A percentile compares a stretch with the other conserved stretches of the same genome.
Evolutionary conservation across 2,113 vertebrate species (phyloP).

Genomic region (Cololabis saira): DNA sequence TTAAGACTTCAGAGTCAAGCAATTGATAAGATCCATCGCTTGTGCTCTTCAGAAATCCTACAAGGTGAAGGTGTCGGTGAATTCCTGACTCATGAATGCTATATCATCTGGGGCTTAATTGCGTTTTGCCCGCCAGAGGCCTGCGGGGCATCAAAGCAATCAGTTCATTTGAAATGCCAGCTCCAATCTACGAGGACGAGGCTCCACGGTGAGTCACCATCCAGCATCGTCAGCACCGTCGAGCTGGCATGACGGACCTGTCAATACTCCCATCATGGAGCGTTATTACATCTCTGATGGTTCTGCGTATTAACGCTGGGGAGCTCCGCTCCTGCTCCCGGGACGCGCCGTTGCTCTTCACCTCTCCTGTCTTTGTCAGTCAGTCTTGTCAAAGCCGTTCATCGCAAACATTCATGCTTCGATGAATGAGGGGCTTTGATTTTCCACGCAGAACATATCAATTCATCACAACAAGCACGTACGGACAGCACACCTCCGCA

Average conservation of each 20-base stretch:
- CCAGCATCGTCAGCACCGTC: neutral
- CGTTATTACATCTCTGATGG: neutral
- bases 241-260: conserved; percentile 16
- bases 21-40: neutral
- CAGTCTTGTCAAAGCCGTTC: neutral
- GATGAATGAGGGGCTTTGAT: neutral
- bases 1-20: neutral
- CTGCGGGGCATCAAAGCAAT: conserved; percentile 16
- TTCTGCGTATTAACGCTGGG: neutral
- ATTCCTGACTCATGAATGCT: conserved; percentile 30
- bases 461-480: conserved; percentile 13
- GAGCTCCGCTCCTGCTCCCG: neutral
- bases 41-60: conserved; percentile 17
- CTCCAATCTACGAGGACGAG: neutral
- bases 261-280: neutral
- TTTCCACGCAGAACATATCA: conserved; percentile 1
- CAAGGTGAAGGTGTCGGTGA: neutral
- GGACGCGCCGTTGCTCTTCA: neutral
- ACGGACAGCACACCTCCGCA: conserved; percentile 3
- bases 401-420: neutral
- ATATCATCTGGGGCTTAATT: conserved; percentile 28
- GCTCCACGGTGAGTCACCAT: conserved; percentile 20
- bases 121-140: conserved; percentile 4
- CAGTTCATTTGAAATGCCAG: conserved; percentile 42
- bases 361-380: neutral